Conservation (phyloP, 2,113 vertebrate genomes). For the Athene noctua region DNA sequence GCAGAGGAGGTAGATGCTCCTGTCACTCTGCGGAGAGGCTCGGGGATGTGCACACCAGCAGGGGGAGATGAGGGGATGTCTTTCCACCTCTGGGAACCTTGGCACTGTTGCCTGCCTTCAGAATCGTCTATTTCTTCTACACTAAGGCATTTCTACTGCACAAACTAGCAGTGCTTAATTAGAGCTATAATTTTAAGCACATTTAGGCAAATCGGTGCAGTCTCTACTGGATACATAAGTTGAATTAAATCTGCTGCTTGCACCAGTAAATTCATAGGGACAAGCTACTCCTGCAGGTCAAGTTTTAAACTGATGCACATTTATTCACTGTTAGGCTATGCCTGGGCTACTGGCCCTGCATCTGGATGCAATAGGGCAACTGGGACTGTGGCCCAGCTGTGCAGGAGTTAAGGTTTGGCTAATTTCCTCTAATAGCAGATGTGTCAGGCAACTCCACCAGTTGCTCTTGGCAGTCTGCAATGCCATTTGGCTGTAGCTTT, state of each 20-base stretch:
- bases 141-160: background rate
- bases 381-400: slow-evolving; percentile 49
- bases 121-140: background rate
- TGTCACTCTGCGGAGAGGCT: background rate
- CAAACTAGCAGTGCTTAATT: background rate
- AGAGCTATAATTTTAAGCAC: background rate
- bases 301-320: background rate
- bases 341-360: slow-evolving; percentile 36
- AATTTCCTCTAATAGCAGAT: slow-evolving; percentile 51
- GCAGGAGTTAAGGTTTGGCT: slow-evolving; percentile 46
- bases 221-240: background rate
- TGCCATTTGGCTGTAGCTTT: slow-evolving; percentile 47
- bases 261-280: background rate
- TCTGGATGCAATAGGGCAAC: slow-evolving; percentile 39
- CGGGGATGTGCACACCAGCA: background rate
- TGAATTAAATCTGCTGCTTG: background rate
- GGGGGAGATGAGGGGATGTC: slow-evolving; percentile 40
- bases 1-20: background rate
- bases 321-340: background rate
- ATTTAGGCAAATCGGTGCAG: background rate
- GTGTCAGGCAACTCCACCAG: slow-evolving; percentile 54
- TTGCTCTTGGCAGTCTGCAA: slow-evolving; percentile 52
- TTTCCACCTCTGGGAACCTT: slow-evolving; percentile 1
- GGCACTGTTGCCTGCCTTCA: background rate
- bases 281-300: background rate